phyloP scores from a whole-genome alignment of 2,113 vertebrate genomes.

The Gymnogyps californianus region DNA sequence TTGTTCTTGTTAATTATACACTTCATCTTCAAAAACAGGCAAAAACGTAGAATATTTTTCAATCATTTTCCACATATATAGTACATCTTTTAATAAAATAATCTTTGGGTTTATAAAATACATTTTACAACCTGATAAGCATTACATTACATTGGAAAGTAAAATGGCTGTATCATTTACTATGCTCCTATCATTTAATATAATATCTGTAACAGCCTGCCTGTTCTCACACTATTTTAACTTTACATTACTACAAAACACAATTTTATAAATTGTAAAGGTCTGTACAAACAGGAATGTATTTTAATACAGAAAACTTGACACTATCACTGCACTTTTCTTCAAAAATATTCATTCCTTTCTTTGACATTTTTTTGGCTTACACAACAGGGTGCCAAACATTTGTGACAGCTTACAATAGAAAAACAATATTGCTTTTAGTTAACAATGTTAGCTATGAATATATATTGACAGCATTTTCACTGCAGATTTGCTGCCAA shows the following conservation, averaged over 20 bases:
- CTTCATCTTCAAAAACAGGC: background rate
- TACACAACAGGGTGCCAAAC: constrained; percentile 71
- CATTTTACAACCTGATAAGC: background rate
- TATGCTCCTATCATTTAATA: background rate
- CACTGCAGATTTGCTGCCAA: constrained; percentile 73
- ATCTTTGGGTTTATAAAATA: background rate
- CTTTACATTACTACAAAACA: constrained; percentile 36
- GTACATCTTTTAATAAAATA: background rate
- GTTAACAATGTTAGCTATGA: constrained; percentile 83
- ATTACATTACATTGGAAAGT: background rate
- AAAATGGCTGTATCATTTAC: constrained; percentile 23
- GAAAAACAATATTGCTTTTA: constrained; percentile 84
- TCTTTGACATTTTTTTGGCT: constrained; percentile 71
- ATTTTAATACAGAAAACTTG: constrained; percentile 58
- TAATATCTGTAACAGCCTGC: background rate
- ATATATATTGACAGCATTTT: constrained; percentile 82
- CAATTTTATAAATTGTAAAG: constrained; percentile 2
- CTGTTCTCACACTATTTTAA: constrained; percentile 5
- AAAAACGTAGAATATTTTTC: background rate
- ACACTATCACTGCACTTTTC: constrained; percentile 57
- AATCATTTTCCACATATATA: background rate
- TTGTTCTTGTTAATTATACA: background rate
- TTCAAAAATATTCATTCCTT: constrained; percentile 55
- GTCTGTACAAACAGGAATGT: background rate
- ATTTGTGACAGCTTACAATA: constrained; percentile 77